Conservation (phyloP, 2,113 vertebrate species). For the Campylorhamphus procurvoides region DNA sequence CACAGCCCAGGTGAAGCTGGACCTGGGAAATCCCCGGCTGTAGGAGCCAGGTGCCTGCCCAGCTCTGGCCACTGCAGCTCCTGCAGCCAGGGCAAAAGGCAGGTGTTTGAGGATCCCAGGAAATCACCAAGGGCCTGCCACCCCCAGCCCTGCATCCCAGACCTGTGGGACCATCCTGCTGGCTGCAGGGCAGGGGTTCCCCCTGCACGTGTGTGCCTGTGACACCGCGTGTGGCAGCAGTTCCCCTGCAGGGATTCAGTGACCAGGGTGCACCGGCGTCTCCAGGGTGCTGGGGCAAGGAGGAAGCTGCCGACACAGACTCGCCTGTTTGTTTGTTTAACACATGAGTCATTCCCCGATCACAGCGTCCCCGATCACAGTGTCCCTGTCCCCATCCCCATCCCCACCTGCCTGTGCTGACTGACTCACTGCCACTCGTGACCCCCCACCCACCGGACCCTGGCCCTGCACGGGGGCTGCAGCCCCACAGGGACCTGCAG, state of each 20-base stretch:
- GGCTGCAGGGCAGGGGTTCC: background rate
- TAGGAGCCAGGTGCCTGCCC: background rate
- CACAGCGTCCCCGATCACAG: background rate
- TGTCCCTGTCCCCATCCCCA: background rate
- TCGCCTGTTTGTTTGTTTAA: constrained; percentile 32
- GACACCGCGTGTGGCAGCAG: rapidly evolving
- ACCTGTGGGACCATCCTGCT: rapidly evolving
- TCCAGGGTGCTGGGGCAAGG: background rate
- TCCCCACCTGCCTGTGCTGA: constrained; percentile 7
- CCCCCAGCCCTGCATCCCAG: rapidly evolving
- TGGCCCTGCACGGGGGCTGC: background rate
- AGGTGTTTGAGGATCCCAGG: background rate
- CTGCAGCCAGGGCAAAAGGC: rapidly evolving
- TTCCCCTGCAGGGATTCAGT: rapidly evolving
- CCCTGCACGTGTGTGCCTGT: background rate
- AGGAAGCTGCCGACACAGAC: background rate
- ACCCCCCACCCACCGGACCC: background rate
- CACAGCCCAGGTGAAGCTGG: background rate
- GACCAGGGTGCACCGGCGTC: background rate
- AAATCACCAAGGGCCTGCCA: rapidly evolving
- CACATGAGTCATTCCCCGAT: constrained; percentile 22
- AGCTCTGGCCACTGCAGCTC: background rate
- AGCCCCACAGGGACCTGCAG: rapidly evolving
- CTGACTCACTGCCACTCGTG: background rate
- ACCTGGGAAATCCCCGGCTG: background rate